Evolutionary conservation across 2,113 vertebrate genomes (phyloP), one percentile per base, ranked within the genome.

Genomic region (Dicaeum eximium): DNA sequence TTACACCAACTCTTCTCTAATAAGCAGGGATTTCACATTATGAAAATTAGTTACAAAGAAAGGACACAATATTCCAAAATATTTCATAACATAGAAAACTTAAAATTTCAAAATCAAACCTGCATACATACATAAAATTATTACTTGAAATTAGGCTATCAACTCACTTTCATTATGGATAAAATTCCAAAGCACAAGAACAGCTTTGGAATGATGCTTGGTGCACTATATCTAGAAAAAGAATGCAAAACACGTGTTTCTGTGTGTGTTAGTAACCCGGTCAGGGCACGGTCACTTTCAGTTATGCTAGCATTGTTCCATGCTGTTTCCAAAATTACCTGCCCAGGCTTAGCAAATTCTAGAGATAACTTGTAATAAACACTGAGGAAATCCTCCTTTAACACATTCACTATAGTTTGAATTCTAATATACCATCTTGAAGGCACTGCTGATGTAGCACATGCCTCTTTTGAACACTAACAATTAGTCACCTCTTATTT

Each of bases 251-350:
- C 11, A 12, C 0, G 6, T 19, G 19, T 15, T 44, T 78, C 4
- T 58, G 1, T 20, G 5, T 13, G 1, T 37, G 8, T 16, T 8
- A 33, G 16, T 13, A 70, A 73, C 15, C 0, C 0, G 6, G 33
- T 14, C 31, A 61, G 18, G 9, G 24, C 27, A 50, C 82, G 42
- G 38, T 47, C 51, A 71, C 31, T 74, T 51, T 38, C 35, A 65
- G 23, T 50, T 61, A 13, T 5, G 9, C 18, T 14, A 58, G 9
- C 57, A 58, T 10, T 47, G 21, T n/a, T 69, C 40, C 13, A 2
- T 7, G 7, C 6, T 50, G 13, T 47, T 82, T 69, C 12, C 37
- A 53, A 86, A 80, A 61, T 8, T 27, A 83, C 18, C 28, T 57
- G 3, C 45, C 25, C 10, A 21, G 15, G 27, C 9, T 61, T 77